Evolutionary conservation across 2,113 vertebrate species (phyloP).

Genomic region (Thunnus maccoyii): DNA sequence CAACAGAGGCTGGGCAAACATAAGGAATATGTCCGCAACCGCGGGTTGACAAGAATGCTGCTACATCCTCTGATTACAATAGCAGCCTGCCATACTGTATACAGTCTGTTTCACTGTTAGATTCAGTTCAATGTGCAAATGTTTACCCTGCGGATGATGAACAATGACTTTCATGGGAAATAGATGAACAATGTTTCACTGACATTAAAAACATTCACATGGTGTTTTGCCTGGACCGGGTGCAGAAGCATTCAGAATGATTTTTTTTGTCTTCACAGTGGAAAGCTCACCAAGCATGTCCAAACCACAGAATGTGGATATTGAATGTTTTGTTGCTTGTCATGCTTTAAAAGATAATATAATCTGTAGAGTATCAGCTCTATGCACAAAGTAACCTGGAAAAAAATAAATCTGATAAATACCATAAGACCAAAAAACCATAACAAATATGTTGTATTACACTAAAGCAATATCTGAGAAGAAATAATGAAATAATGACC

Average conservation of each 20-base stretch:
- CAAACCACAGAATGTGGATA: not conserved
- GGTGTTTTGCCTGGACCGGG: slow-evolving; percentile 28
- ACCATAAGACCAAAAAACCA: not conserved
- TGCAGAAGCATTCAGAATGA: slow-evolving; percentile 11
- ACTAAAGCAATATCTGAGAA: slow-evolving; percentile 1
- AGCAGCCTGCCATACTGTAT: slow-evolving; percentile 45
- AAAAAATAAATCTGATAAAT: slow-evolving; percentile 12
- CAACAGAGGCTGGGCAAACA: slow-evolving; percentile 64
- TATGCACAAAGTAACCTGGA: not conserved
- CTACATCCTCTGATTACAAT: slow-evolving; percentile 72
- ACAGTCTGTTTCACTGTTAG: slow-evolving; percentile 60
- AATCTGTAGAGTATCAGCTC: not conserved
- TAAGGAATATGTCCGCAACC: slow-evolving; percentile 73
- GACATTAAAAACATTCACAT: slow-evolving; percentile 46
- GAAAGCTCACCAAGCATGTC: slow-evolving; percentile 5
- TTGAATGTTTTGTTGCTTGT: not conserved
- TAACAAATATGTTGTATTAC: slow-evolving; percentile 5
- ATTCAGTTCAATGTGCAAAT: slow-evolving; percentile 58
- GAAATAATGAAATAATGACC: not conserved
- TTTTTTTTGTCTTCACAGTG: not conserved
- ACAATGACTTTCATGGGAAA: slow-evolving; percentile 67
- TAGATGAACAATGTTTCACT: slow-evolving; percentile 52
- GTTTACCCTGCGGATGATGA: slow-evolving; percentile 66
- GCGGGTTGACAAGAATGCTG: slow-evolving; percentile 59
- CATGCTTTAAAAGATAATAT: slow-evolving; percentile 13